Percentiles rank a stretch among this genome's conserved stretches.
These are phyloP conservation scores for Melieria picta DNA, from an alignment of 2,888 invertebrate genomes.

Conservation along the genomic window DNA sequence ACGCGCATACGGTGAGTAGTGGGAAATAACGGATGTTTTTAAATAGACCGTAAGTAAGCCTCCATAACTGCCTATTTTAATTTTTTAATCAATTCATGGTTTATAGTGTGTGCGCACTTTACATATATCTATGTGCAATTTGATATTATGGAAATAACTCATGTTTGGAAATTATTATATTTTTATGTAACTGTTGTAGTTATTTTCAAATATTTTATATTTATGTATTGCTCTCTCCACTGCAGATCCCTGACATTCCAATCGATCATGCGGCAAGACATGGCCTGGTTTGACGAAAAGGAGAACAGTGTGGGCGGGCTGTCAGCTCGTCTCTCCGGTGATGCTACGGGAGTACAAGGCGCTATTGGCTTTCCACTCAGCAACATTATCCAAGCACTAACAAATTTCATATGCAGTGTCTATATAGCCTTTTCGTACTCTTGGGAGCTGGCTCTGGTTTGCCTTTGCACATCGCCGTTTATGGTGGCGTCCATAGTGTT, in stretches of 20 bases:
- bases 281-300: constrained; percentile 79
- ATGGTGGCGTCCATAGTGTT: constrained; percentile 75
- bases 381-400: constrained; percentile 74
- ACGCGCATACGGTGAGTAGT: constrained; percentile 69
- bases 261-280: constrained; percentile 77
- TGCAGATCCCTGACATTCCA: constrained; percentile 67
- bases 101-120: no score
- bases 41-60: no score
- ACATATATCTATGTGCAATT: no score
- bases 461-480: constrained; percentile 74
- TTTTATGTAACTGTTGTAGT: no score
- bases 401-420: constrained; percentile 74
- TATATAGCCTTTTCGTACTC: constrained; percentile 73
- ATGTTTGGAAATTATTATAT: no score
- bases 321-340: constrained; percentile 76
- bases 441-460: constrained; percentile 78
- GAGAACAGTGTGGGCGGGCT: constrained; percentile 76
- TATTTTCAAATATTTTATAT: no score
- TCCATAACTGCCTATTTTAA: no score
- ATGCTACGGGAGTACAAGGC: constrained; percentile 79
- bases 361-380: constrained; percentile 78
- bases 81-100: no score
- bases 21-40: no score
- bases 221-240: no score
- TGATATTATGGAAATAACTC: no score